phyloP scores from a whole-genome alignment of 2,888 invertebrate species.

The Gastrophysa polygoni region DNA sequence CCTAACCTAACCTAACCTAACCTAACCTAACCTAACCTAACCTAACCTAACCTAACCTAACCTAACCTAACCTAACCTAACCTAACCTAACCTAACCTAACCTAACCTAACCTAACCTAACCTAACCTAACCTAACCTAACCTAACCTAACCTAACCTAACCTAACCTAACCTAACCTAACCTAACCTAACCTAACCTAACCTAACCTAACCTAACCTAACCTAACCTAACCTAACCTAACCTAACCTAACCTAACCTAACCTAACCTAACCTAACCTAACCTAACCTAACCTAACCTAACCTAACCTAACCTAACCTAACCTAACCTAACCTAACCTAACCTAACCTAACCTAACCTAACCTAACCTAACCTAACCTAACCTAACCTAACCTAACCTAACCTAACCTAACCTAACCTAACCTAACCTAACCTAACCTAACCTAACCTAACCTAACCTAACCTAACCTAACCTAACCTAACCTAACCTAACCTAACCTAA shows the following conservation, averaged over 20 bases:
- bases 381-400: conserved; percentile 11
- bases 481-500: too few species aligned
- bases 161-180: conserved; percentile 11
- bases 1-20: conserved; percentile 11
- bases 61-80: conserved; percentile 11
- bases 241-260: conserved; percentile 10
- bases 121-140: conserved; percentile 10
- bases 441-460: conserved; percentile 8
- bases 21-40: conserved; percentile 10
- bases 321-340: conserved; percentile 10
- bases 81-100: conserved; percentile 13
- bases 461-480: conserved; percentile 8
- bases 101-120: conserved; percentile 12
- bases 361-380: conserved; percentile 11
- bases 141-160: conserved; percentile 11
- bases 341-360: conserved; percentile 11
- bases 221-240: conserved; percentile 11
- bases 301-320: conserved; percentile 10
- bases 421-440: conserved; percentile 5
- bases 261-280: conserved; percentile 11
- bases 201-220: conserved; percentile 11
- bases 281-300: conserved; percentile 11
- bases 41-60: conserved; percentile 2
- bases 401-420: conserved; percentile 6
- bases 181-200: conserved; percentile 10